phyloP scores from a whole-genome alignment of 2,888 invertebrate genomes.

The Oxystoma pomonae region DNA sequence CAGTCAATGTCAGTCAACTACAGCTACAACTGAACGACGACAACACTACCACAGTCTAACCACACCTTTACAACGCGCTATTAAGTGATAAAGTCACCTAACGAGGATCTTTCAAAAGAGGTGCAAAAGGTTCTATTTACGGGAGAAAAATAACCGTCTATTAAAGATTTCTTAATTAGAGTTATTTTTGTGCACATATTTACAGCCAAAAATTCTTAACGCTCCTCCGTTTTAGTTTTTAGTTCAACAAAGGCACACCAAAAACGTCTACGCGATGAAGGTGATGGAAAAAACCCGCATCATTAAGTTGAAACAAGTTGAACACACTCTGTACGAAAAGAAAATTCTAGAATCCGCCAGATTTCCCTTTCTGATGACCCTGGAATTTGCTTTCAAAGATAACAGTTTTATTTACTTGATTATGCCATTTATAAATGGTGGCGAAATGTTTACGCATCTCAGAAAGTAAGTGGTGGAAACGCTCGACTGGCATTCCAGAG shows the following conservation, averaged over 20 bases:
- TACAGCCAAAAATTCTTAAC: neutral
- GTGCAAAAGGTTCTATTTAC: too few species aligned
- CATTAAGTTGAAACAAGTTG: conserved; percentile 82
- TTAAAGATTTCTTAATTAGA: too few species aligned
- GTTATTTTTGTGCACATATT: too few species aligned
- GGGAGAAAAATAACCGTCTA: too few species aligned
- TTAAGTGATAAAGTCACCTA: too few species aligned
- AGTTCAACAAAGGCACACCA: conserved; percentile 56
- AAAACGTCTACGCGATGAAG: conserved; percentile 79
- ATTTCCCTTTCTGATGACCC: conserved; percentile 84
- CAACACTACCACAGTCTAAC: too few species aligned
- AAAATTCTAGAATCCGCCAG: conserved; percentile 77
- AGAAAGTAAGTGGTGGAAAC: conserved; percentile 48
- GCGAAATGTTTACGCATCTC: conserved; percentile 81
- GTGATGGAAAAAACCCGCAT: conserved; percentile 81
- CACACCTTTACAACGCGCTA: too few species aligned
- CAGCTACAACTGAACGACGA: too few species aligned
- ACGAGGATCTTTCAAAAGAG: too few species aligned
- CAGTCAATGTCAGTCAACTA: too few species aligned
- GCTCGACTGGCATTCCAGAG: too few species aligned
- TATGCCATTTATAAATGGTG: conserved; percentile 79
- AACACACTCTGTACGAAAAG: conserved; percentile 88
- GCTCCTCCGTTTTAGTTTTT: conserved; percentile 47
- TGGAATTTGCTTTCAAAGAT: conserved; percentile 85
- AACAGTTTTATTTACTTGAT: conserved; percentile 79